A percentile compares a stretch with the other conserved stretches of the same genome.
Evolutionary conservation across 1,140 invertebrate genomes (phyloP).

Genomic region (Penaeus chinensis): DNA sequence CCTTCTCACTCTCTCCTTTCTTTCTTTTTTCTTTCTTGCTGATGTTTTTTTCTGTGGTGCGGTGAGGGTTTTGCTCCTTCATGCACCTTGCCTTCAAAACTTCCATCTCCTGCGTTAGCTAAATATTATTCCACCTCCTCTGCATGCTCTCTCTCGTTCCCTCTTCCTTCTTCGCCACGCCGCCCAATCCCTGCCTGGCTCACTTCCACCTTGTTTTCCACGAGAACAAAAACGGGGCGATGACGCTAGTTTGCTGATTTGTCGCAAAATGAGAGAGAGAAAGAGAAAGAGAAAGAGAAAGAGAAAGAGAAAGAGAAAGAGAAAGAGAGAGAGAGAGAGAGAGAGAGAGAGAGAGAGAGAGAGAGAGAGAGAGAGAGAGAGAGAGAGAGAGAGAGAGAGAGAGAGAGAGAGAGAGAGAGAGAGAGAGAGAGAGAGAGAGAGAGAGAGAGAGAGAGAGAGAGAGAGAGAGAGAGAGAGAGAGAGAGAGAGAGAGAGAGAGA

Average conservation of each 20-base stretch:
- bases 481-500: slow-evolving; percentile 7
- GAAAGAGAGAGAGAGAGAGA: background rate
- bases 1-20: background rate
- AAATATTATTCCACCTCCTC: background rate
- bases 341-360: background rate
- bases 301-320: slow-evolving; percentile 1
- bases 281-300: background rate
- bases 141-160: background rate
- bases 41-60: too few species aligned
- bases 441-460: slow-evolving; percentile 3
- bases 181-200: background rate
- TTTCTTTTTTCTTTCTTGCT: background rate
- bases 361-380: slow-evolving; percentile 19
- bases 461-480: slow-evolving; percentile 3
- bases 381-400: background rate
- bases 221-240: background rate
- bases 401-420: slow-evolving; percentile 14
- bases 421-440: too few species aligned
- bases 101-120: background rate
- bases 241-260: too few species aligned
- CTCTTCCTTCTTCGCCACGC: background rate
- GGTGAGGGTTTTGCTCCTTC: background rate
- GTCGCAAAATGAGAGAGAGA: too few species aligned
- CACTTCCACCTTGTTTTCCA: background rate
- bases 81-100: background rate